Evolutionary conservation across 2,113 vertebrate genomes (phyloP).

Genomic region (Paralichthys olivaceus): DNA sequence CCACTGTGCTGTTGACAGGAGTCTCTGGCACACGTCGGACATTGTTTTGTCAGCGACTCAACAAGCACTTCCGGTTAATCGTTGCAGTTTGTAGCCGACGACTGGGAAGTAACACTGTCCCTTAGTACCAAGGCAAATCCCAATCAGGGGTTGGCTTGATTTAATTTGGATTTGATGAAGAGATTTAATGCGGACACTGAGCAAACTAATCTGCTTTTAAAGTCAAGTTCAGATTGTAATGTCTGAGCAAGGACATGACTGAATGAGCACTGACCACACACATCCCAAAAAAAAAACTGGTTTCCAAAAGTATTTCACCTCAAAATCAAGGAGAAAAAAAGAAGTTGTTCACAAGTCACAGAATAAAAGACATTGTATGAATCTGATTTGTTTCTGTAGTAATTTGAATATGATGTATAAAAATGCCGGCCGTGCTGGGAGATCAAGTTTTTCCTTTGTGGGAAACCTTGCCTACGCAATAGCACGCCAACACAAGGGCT

Average conservation of each 20-base stretch:
- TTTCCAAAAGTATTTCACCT: too few relatives aligned
- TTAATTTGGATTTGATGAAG: too few relatives aligned
- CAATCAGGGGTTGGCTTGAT: not conserved
- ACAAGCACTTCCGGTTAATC: conserved; percentile 40
- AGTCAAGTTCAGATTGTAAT: too few relatives aligned
- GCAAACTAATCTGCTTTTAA: too few relatives aligned
- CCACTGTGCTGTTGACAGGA: conserved; percentile 60
- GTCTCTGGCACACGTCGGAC: conserved; percentile 49
- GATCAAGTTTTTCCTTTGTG: conserved; percentile 6
- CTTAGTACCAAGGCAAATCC: conserved; percentile 33
- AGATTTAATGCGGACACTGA: too few relatives aligned
- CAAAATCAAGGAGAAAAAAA: too few relatives aligned
- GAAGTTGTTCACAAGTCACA: too few relatives aligned
- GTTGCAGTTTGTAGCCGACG: conserved; percentile 14
- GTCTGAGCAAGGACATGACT: too few relatives aligned
- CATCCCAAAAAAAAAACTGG: too few relatives aligned
- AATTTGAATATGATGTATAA: not conserved
- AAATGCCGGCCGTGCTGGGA: not conserved
- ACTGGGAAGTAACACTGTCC: conserved; percentile 37
- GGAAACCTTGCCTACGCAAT: conserved; percentile 17
- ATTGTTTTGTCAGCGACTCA: conserved; percentile 57
- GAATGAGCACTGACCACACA: too few relatives aligned
- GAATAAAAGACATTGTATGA: not conserved
- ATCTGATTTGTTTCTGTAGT: not conserved
- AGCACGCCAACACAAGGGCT: conserved; percentile 33